A percentile compares a stretch with the other conserved stretches of the same genome.
These are phyloP conservation scores for Otis tarda DNA, from an alignment of 2,113 vertebrate genomes.

Conservation along the genomic window DNA sequence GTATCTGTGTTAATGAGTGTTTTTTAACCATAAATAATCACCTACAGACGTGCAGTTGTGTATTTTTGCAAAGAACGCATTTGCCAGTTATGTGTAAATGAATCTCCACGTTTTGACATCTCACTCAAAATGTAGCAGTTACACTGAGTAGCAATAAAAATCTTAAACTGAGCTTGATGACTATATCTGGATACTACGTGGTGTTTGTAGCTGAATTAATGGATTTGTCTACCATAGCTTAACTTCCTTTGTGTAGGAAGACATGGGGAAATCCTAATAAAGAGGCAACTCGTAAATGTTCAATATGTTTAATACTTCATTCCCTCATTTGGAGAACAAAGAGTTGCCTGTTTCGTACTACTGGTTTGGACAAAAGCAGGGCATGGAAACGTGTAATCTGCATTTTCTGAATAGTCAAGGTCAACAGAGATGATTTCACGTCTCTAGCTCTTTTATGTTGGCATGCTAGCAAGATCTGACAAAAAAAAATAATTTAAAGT, in stretches of 20 bases:
- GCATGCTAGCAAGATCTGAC: not conserved
- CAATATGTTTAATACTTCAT: constrained; percentile 20
- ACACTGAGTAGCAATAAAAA: not conserved
- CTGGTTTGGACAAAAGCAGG: constrained; percentile 23
- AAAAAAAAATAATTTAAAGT: not conserved
- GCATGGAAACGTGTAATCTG: constrained; percentile 26
- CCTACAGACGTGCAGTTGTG: not conserved
- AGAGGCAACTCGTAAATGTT: constrained; percentile 13
- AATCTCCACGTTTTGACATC: not conserved
- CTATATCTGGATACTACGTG: fast-evolving
- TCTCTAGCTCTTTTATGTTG: not conserved
- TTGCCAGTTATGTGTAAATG: not conserved
- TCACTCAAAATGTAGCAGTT: not conserved
- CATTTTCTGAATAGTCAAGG: constrained; percentile 50
- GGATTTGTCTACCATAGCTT: not conserved
- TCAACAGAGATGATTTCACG: constrained; percentile 17
- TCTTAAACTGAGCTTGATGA: not conserved
- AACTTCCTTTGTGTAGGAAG: not conserved
- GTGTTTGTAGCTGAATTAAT: not conserved
- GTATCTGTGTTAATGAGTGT: not conserved
- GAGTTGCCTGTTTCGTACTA: constrained; percentile 14
- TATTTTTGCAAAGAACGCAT: not conserved
- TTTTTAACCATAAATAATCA: not conserved
- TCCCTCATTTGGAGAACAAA: constrained; percentile 49
- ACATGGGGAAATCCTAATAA: not conserved